A percentile compares a stretch with the other conserved stretches of the same genome.
phyloP scores from a whole-genome alignment of 2,888 invertebrate genomes.

The Eugnorisma glareosa region DNA sequence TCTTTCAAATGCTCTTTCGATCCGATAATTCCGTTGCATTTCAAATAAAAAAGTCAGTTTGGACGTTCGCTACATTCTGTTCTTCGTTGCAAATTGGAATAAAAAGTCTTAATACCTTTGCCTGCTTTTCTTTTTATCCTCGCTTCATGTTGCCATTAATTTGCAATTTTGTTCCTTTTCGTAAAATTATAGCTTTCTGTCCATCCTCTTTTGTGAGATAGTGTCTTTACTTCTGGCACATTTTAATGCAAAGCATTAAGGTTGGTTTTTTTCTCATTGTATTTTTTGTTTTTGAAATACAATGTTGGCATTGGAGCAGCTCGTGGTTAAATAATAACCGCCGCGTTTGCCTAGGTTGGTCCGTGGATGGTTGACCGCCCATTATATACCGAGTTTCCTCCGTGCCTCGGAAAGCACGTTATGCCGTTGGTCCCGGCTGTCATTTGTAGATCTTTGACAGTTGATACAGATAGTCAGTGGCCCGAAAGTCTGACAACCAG shows the following conservation, averaged over 20 bases:
- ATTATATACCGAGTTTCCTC: too few relatives aligned
- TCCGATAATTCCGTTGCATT: constrained; percentile 48
- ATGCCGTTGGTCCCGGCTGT: too few relatives aligned
- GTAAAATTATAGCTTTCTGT: constrained; percentile 29
- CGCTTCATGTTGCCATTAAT: constrained; percentile 41
- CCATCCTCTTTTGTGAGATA: constrained; percentile 1
- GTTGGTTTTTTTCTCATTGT: not conserved
- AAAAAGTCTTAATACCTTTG: constrained; percentile 44
- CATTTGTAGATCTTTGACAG: too few relatives aligned
- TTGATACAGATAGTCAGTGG: too few relatives aligned
- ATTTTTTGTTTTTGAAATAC: not conserved
- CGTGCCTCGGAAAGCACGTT: too few relatives aligned
- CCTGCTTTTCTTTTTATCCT: constrained; percentile 38
- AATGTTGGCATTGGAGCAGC: not conserved
- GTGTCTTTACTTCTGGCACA: not conserved
- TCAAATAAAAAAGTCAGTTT: constrained; percentile 45
- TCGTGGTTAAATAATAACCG: too few relatives aligned
- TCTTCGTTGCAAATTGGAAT: constrained; percentile 30
- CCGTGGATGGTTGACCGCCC: too few relatives aligned
- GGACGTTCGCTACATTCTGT: constrained; percentile 42
- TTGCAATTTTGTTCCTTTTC: constrained; percentile 55
- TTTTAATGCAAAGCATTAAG: not conserved
- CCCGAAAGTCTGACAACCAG: too few relatives aligned
- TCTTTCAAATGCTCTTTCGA: constrained; percentile 56
- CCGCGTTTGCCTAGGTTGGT: too few relatives aligned